A percentile compares a stretch with the other conserved stretches of the same genome.
Evolutionary conservation across 2,113 vertebrate genomes (phyloP).

Genomic region (Apodemus sylvaticus): DNA sequence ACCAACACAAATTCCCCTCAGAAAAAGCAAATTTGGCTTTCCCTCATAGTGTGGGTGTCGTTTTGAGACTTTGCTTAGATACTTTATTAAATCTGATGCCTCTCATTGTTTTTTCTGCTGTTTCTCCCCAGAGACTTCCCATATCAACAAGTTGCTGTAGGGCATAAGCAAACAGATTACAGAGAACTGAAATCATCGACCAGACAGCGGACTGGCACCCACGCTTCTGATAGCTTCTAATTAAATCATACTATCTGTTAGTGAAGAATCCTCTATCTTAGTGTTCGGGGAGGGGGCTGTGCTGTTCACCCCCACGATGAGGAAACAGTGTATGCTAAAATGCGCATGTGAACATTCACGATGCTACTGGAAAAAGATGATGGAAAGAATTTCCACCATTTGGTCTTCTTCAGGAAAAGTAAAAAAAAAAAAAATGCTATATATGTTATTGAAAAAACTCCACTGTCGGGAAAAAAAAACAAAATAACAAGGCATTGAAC

Average conservation of each 20-base stretch:
- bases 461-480: neutral
- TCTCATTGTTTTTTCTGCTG: conserved; percentile 83
- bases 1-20: conserved; percentile 95
- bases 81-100: conserved; percentile 89
- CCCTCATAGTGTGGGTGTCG: conserved; percentile 87
- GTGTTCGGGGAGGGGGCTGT: conserved; percentile 14
- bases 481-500: neutral
- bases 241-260: conserved; percentile 59
- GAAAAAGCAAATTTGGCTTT: conserved; percentile 95
- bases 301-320: neutral
- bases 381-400: neutral
- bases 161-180: conserved; percentile 84
- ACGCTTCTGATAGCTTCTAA: conserved; percentile 60
- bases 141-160: conserved; percentile 89
- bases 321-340: conserved; percentile 10
- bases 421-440: neutral
- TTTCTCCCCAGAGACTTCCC: conserved; percentile 84
- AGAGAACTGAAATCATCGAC: conserved; percentile 84
- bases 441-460: conserved; percentile 33
- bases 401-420: conserved; percentile 1
- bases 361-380: neutral
- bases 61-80: conserved; percentile 88
- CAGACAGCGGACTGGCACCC: conserved; percentile 66
- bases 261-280: conserved; percentile 64
- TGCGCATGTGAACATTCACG: neutral